Conservation (phyloP, 2,888 invertebrate species). For the Micropterix aruncella region DNA sequence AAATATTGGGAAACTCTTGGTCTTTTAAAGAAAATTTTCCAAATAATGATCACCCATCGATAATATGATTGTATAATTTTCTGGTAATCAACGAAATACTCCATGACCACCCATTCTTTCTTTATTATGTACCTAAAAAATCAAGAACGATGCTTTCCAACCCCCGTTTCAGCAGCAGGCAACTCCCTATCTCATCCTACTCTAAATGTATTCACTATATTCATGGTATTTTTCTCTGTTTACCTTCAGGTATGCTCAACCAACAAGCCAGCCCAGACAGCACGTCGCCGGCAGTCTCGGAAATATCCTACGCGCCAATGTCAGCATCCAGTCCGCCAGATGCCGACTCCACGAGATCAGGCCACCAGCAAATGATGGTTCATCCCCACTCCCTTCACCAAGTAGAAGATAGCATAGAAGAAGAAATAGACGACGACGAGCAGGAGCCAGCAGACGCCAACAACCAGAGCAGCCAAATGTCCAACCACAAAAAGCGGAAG, state of each 20-base stretch:
- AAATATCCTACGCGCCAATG: conserved; percentile 43
- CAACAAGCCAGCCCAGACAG: conserved; percentile 76
- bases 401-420: conserved; percentile 35
- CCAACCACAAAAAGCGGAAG: conserved; percentile 76
- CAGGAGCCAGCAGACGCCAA: conserved; percentile 26
- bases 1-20: too few species aligned
- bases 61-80: too few species aligned
- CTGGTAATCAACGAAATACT: too few species aligned
- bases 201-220: too few species aligned
- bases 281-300: conserved; percentile 72
- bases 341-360: conserved; percentile 21
- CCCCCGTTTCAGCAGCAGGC: too few species aligned
- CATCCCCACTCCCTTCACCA: conserved; percentile 24
- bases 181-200: too few species aligned
- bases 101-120: too few species aligned
- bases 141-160: too few species aligned
- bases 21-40: too few species aligned
- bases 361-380: conserved; percentile 23
- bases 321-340: conserved; percentile 26
- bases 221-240: too few species aligned
- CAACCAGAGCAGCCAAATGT: conserved; percentile 29
- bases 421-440: conserved; percentile 44
- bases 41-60: too few species aligned
- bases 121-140: too few species aligned
- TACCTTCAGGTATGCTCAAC: conserved; percentile 34